A percentile compares a stretch with the other conserved stretches of the same genome.
phyloP scores from a whole-genome alignment of 2,888 invertebrate genomes.

The Zhengitettix transpicula region DNA sequence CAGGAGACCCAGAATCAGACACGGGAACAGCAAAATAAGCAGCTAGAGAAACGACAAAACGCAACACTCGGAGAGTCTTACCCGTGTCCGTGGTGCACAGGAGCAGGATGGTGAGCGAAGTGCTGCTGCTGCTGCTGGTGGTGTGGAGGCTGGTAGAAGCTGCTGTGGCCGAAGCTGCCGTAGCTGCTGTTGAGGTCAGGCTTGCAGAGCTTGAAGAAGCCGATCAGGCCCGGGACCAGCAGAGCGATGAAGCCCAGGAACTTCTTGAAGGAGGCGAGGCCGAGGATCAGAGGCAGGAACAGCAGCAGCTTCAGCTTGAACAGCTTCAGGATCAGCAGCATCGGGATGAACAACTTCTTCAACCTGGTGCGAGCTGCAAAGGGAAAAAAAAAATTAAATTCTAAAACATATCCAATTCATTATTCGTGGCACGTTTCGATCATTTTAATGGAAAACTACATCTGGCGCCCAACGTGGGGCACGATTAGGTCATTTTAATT shows the following conservation, averaged over 20 bases:
- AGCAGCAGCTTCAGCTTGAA: conserved; percentile 69
- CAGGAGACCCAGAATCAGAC: too few relatives aligned
- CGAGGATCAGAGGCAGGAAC: conserved; percentile 67
- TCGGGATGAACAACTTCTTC: conserved; percentile 67
- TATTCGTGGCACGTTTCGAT: too few relatives aligned
- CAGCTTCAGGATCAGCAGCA: conserved; percentile 62
- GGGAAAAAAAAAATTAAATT: conserved; percentile 2
- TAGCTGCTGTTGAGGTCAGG: conserved; percentile 43
- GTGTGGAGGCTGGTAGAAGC: conserved; percentile 32
- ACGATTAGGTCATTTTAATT: too few relatives aligned
- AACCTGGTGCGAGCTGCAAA: conserved; percentile 58
- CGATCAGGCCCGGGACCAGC: conserved; percentile 63
- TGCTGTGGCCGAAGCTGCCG: conserved; percentile 26
- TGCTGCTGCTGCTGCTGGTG: conserved; percentile 45
- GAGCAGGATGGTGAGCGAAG: conserved; percentile 24
- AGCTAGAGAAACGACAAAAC: too few relatives aligned
- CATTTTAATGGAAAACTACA: too few relatives aligned
- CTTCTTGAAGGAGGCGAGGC: conserved; percentile 71
- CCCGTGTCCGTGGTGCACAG: neutral
- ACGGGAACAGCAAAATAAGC: too few relatives aligned
- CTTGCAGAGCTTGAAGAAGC: conserved; percentile 71
- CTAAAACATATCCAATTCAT: too few relatives aligned
- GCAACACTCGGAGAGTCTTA: too few relatives aligned
- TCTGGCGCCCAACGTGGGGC: too few relatives aligned
- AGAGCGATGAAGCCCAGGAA: conserved; percentile 65